Base-by-base conservation (phyloP, 2,113 vertebrate genomes). In the Gobiocypris rarus region DNA sequence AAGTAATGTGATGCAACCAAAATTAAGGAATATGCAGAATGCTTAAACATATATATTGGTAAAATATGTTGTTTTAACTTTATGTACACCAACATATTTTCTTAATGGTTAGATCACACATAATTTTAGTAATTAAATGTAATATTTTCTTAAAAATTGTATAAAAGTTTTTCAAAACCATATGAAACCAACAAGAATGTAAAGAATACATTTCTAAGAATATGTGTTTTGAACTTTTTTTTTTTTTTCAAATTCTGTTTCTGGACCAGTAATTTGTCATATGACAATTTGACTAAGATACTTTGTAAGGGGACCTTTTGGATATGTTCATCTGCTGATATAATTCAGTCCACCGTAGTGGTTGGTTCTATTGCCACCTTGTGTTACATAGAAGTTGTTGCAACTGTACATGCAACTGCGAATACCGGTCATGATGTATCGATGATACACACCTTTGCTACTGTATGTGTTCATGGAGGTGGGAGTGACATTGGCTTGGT, bases 321-420 rank as follows among this genome's bases (percentile, higher is more conserved):
- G 45, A 54, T 26, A 65, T 54, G 10, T 61, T 61, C 1, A 41
- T 75, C 7, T 31, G 17, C 43, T 45, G 10, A 45, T 45, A 45
- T 45, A 45, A 7, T 54, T 54, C 50, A 52, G 2, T 41, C 65
- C 1, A 45, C 13, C 4, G 50, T 63, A 52, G 70, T 17, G 56
- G 56, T 61, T n/a, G n/a, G 78, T 48, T 86, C 61, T 80, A 41
- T 41, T 83, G 24, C 89, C 89, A 86, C 61, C 87, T 63, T 52
- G 69, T 90, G 89, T 85, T 52, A 58, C 28, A 34, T 43, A 48
- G 14, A 34, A 69, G 48, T 45, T 59, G 73, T 58, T 82, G 67
- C 73, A 82, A 9, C 4, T 43, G 54, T 34, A 4, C 61, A 67
- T 69, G 31, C 52, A 54, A 54, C 31, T 67, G 31, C 7, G 41